These are phyloP conservation scores for Hexactinellida sp. DNA, from an alignment of 37 sponge, comb jelly and placozoan species.

Conservation along the genomic window DNA sequence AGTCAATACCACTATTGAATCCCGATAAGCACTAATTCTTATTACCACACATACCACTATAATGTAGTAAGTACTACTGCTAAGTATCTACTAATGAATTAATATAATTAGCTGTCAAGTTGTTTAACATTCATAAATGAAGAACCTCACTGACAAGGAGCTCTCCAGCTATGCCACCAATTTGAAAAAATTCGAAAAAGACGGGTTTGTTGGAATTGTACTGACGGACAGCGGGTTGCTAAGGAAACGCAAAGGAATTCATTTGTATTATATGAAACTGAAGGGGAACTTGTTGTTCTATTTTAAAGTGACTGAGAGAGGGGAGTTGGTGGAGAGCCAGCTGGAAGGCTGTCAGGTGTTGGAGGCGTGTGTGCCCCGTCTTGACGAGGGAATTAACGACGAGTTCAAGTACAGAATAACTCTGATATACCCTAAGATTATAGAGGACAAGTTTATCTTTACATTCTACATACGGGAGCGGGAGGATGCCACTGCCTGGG, in stretches of 20 bases:
- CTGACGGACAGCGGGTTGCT: background rate
- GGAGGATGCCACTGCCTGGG: background rate
- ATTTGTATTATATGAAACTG: background rate
- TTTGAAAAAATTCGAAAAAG: background rate
- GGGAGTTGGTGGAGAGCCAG: background rate
- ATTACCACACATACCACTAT: no score
- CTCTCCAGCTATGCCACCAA: background rate
- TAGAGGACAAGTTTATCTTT: background rate
- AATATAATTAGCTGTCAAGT: no score
- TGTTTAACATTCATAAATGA: no score
- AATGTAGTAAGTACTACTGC: no score
- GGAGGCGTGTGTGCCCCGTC: background rate
- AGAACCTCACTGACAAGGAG: background rate
- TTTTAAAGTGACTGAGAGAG: background rate
- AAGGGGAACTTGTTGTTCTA: constrained; percentile 1
- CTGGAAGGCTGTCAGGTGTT: constrained; percentile 6
- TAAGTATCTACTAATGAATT: no score
- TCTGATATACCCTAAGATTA: background rate
- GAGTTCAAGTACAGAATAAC: background rate
- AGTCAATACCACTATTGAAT: no score
- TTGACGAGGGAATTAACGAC: background rate
- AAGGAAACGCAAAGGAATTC: background rate
- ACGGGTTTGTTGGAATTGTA: background rate
- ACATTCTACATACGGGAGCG: background rate
- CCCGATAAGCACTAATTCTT: no score